phyloP scores from a whole-genome alignment of 2,888 invertebrate genomes.

The Agrotis exclamationis region DNA sequence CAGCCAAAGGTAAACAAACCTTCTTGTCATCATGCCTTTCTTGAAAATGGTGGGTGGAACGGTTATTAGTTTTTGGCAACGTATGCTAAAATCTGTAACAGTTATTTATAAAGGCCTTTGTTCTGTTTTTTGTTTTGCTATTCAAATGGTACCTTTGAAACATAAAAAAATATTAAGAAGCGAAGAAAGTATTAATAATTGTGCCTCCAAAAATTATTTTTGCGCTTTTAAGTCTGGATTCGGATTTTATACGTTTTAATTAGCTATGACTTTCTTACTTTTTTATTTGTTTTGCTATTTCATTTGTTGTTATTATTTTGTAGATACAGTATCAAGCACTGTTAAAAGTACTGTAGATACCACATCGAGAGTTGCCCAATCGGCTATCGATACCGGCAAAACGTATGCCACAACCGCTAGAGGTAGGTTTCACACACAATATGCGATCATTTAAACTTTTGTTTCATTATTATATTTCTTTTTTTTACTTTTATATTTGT shows the following conservation, averaged over 20 bases:
- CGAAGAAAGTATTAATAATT: not conserved
- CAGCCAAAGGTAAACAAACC: conserved; percentile 75
- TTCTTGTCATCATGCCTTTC: conserved; percentile 54
- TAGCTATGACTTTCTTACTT: conserved; percentile 9
- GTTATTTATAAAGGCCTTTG: conserved; percentile 25
- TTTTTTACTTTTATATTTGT: conserved; percentile 53
- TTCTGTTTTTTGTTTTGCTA: conserved; percentile 23
- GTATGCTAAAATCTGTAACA: conserved; percentile 26
- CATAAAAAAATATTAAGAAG: conserved; percentile 7
- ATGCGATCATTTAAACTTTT: not conserved
- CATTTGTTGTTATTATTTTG: conserved; percentile 58
- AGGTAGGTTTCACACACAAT: conserved; percentile 62
- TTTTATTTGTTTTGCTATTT: conserved; percentile 1
- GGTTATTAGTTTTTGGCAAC: conserved; percentile 53
- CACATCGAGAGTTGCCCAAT: conserved; percentile 76
- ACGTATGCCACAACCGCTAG: conserved; percentile 75
- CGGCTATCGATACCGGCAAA: conserved; percentile 76
- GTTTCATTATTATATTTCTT: not conserved
- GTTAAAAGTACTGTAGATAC: conserved; percentile 75
- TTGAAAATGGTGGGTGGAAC: conserved; percentile 50
- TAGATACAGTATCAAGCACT: conserved; percentile 80
- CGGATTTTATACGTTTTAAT: not conserved
- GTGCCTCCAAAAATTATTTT: not conserved
- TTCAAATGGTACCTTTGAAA: not conserved
- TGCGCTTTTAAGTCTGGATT: not conserved